phyloP scores from a whole-genome alignment of 2,113 vertebrate species.

The Circaetus cinerascens region DNA sequence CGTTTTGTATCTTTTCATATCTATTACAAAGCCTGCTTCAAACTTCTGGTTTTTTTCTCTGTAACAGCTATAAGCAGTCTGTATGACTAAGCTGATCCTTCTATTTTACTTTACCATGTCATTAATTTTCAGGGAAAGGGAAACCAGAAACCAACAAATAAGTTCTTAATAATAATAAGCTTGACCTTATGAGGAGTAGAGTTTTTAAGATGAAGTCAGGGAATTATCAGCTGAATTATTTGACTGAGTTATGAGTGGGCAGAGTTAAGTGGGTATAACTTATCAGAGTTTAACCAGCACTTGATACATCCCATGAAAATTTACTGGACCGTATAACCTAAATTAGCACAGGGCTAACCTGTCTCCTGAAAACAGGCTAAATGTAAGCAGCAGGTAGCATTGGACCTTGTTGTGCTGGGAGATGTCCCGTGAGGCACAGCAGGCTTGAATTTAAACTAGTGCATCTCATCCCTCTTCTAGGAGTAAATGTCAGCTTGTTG shows the following conservation, averaged over 20 bases:
- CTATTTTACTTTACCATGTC: not conserved
- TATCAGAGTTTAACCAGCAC: not conserved
- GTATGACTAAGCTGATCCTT: not conserved
- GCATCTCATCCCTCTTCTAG: not conserved
- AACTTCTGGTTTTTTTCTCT: not conserved
- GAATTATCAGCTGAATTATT: not conserved
- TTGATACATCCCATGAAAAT: not conserved
- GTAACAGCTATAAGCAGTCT: too few relatives aligned
- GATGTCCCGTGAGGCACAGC: not conserved
- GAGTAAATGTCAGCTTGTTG: not conserved
- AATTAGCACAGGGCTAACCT: not conserved
- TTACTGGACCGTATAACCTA: not conserved
- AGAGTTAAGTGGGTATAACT: not conserved
- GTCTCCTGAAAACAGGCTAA: not conserved
- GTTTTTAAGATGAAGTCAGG: not conserved
- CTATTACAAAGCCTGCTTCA: not conserved
- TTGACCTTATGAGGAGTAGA: not conserved
- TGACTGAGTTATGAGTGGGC: not conserved
- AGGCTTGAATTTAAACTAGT: not conserved
- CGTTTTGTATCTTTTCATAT: not conserved
- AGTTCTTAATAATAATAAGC: not conserved
- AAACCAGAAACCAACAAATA: not conserved
- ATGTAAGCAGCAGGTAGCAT: not conserved
- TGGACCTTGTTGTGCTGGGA: not conserved
- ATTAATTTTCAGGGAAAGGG: not conserved